A percentile compares a stretch with the other conserved stretches of the same genome.
phyloP scores from a whole-genome alignment of 2,113 vertebrate genomes.

The Hystrix brachyura region DNA sequence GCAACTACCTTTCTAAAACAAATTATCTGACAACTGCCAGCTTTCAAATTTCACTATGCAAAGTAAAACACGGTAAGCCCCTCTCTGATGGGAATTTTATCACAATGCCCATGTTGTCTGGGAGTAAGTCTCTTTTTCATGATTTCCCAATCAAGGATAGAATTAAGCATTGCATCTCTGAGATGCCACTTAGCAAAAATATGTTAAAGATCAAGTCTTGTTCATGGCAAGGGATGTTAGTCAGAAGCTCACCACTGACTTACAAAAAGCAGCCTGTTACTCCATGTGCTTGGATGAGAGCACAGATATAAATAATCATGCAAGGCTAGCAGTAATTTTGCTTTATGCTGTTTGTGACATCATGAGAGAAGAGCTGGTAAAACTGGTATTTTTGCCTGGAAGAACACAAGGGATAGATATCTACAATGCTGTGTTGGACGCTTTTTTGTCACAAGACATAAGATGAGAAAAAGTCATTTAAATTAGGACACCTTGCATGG shows the following conservation, averaged over 20 bases:
- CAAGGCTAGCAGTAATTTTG: neutral
- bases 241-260: neutral
- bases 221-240: neutral
- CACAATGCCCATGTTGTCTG: neutral
- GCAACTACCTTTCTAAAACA: neutral
- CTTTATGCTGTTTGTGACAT: neutral
- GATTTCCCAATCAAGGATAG: neutral
- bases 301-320: neutral
- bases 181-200: neutral
- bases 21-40: neutral
- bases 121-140: neutral
- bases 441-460: neutral
- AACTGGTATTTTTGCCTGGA: neutral
- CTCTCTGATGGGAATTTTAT: neutral
- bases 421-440: neutral
- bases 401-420: neutral
- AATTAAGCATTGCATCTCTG: neutral
- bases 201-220: neutral
- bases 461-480: neutral
- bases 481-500: neutral
- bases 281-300: neutral
- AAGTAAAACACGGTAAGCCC: neutral
- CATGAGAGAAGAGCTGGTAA: neutral
- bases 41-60: neutral
- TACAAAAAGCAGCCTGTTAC: neutral